Conservation (phyloP, 2,113 vertebrate genomes). For the Aspidoscelis tigris region DNA sequence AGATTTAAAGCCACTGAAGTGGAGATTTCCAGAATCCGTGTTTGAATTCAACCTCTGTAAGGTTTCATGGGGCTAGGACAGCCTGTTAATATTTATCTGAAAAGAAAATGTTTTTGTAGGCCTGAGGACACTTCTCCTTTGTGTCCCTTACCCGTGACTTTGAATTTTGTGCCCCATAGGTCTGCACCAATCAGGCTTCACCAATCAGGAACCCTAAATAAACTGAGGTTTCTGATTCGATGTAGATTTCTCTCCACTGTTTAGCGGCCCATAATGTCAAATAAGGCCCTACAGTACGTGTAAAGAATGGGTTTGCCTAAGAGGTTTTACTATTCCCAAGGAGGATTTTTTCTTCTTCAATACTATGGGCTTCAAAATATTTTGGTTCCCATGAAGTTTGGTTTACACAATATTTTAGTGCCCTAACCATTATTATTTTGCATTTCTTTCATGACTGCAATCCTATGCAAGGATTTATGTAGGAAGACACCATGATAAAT, state of each 20-base stretch:
- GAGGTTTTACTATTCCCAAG: neutral
- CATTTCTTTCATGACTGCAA: neutral
- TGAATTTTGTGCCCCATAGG: too few relatives aligned
- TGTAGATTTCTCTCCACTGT: neutral
- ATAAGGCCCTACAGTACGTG: neutral
- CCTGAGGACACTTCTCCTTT: neutral
- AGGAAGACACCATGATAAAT: too few relatives aligned
- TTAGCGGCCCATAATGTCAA: neutral
- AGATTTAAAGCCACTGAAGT: too few relatives aligned
- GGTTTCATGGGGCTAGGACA: neutral
- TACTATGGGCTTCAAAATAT: neutral
- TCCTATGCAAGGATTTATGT: neutral
- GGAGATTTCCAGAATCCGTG: neutral
- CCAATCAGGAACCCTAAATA: neutral
- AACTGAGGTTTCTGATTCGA: neutral
- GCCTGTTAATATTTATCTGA: slow-evolving; percentile 48
- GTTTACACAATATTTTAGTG: neutral
- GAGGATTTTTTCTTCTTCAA: neutral
- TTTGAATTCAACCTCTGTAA: neutral
- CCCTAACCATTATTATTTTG: neutral
- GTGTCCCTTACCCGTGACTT: accelerated
- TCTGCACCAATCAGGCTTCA: too few relatives aligned
- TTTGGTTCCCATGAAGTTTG: neutral
- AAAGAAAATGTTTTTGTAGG: slow-evolving; percentile 18
- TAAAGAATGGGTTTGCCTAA: neutral